Base-by-base conservation (phyloP, 1,140 invertebrate genomes). In the Pseudomyrmex dendroicus region DNA sequence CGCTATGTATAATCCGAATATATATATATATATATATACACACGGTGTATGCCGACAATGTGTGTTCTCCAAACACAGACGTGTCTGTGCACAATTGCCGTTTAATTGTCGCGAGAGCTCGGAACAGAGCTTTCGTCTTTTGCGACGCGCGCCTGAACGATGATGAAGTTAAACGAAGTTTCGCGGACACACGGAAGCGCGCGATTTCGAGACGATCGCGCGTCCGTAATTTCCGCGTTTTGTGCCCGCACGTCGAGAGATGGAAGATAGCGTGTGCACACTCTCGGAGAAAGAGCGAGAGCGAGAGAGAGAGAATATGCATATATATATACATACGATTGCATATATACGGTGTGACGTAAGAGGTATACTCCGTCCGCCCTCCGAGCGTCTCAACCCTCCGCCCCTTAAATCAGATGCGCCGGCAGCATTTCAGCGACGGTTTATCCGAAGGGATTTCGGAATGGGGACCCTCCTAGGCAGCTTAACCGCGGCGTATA, bases 271-370 rank as follows among this genome's bases (percentile, higher is more conserved):
- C 57, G 46, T 52, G 44, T 12, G n/a, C 15, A 35, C 35, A 35
- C 35, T 17, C 44, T 9, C 35, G 52, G 25, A 15, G 9, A 44
- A 9, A 4, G 7, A 20, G 20, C 20, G 20, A 4, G n/a, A 17
- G 8, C 25, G 73, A 13, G 57, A 46, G 15, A 25, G 25, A 46
- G 25, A 52, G 22, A 25, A n/a, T n/a, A n/a, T n/a, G 22, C 0
- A 22, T 9, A 17, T 62, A 62, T 62, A 48, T 25, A 50, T 52
- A 46, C 52, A 44, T 50, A n/a, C 44, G 35, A 35, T n/a, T 83
- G 44, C 64, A 76, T 83, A 82, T 85, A 73, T 44, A 59, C 56
- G 57, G 20, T 44, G 5, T 87, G 86, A 86, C 86, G 84, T 87
- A 87, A 87, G 61, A 87, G 78, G 20, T 52, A 54, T 70, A 70